Conservation (phyloP, 2,797 vertebrate species). For the Lutjanus argentimaculatus region DNA sequence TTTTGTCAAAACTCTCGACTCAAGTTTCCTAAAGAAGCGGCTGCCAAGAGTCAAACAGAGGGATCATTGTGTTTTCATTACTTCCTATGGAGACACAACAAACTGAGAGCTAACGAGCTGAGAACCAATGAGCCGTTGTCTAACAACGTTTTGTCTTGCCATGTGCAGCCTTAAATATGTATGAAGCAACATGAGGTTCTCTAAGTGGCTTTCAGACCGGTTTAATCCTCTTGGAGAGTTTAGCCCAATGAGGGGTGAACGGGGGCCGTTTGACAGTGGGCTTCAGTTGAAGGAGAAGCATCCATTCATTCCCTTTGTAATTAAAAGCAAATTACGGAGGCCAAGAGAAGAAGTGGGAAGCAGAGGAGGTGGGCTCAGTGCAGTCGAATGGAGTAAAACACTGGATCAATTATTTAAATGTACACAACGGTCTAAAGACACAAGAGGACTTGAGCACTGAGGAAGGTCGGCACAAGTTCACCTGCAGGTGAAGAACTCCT, state of each 20-base stretch:
- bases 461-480: too few relatives aligned
- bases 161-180: constrained; percentile 64
- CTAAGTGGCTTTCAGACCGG: constrained; percentile 66
- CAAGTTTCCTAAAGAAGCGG: accelerated
- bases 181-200: constrained; percentile 56
- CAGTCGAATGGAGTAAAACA: not conserved
- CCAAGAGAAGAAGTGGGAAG: not conserved
- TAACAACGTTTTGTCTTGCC: constrained; percentile 46
- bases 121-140: constrained; percentile 58
- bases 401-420: not conserved
- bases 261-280: constrained; percentile 16
- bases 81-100: constrained; percentile 36
- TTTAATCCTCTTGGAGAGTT: constrained; percentile 61
- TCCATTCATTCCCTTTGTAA: constrained; percentile 42
- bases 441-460: not conserved
- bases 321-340: constrained; percentile 60
- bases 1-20: not conserved
- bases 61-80: not conserved
- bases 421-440: not conserved
- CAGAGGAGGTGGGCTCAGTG: not conserved
- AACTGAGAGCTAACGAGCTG: constrained; percentile 40
- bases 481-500: too few relatives aligned
- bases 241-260: constrained; percentile 63
- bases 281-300: constrained; percentile 36
- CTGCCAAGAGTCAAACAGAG: not conserved